A percentile compares a stretch with the other conserved stretches of the same genome.
Evolutionary conservation across 2,113 vertebrate genomes (phyloP).

Genomic region (Malurus elegans): DNA sequence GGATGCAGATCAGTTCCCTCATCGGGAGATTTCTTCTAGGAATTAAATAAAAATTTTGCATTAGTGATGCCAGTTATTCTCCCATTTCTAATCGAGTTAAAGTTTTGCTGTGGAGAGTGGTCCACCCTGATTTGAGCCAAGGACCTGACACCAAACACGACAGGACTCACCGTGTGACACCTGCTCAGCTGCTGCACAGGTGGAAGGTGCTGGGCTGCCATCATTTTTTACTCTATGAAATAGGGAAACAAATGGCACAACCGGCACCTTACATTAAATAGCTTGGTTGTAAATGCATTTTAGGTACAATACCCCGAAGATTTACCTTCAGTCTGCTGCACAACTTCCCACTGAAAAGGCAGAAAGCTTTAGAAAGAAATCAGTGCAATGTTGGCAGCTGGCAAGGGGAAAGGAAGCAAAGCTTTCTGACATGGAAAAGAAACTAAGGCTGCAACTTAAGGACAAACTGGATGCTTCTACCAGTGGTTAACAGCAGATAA

Average conservation of each 20-base stretch:
- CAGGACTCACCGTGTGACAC: background rate
- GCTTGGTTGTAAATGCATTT: background rate
- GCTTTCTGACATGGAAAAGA: background rate
- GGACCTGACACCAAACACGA: background rate
- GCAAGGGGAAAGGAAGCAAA: background rate
- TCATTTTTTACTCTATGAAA: background rate
- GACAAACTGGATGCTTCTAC: background rate
- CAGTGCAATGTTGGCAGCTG: background rate
- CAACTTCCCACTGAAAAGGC: background rate
- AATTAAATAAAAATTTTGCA: background rate
- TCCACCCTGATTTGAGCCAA: background rate
- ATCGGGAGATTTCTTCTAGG: background rate
- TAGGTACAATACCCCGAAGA: background rate
- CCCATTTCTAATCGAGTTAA: background rate
- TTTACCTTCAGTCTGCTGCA: background rate
- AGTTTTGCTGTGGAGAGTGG: background rate
- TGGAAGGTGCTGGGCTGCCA: background rate
- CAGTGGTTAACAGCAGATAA: background rate
- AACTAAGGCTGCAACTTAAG: background rate
- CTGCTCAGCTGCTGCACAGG: background rate
- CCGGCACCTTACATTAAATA: background rate
- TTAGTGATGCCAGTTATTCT: background rate
- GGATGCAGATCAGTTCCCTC: background rate
- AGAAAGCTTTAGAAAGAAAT: background rate
- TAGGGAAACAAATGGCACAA: background rate